phyloP scores from a whole-genome alignment of 2,888 invertebrate species.

The Acleris laterana region DNA sequence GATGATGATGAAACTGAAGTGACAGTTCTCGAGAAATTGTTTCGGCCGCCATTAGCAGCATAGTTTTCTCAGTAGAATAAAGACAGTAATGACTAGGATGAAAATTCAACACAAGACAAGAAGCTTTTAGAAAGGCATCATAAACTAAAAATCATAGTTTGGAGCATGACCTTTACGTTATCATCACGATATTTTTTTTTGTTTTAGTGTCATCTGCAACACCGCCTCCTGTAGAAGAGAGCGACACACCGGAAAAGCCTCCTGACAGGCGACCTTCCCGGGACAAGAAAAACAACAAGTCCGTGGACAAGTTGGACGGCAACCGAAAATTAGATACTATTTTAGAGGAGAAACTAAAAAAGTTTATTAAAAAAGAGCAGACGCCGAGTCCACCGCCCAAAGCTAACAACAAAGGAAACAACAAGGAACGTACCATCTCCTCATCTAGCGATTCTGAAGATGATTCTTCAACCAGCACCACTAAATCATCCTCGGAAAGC shows the following conservation, averaged over 20 bases:
- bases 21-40: no score
- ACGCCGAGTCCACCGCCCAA: conserved; percentile 66
- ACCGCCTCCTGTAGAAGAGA: conserved; percentile 62
- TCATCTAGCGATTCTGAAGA: conserved; percentile 72
- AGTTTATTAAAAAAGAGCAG: conserved; percentile 58
- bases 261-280: conserved; percentile 62
- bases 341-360: conserved; percentile 65
- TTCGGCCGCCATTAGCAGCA: no score
- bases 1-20: no score
- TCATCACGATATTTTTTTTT: not conserved
- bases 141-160: no score
- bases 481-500: conserved; percentile 59
- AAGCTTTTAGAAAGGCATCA: no score
- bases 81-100: no score
- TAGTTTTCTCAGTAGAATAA: no score
- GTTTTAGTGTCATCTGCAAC: conserved; percentile 68
- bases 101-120: no score
- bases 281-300: conserved; percentile 67
- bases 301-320: conserved; percentile 63
- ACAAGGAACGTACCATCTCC: conserved; percentile 69
- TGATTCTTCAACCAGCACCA: conserved; percentile 62
- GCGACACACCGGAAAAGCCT: conserved; percentile 69
- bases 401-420: conserved; percentile 52
- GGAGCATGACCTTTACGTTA: not conserved
- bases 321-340: conserved; percentile 63